A percentile compares a stretch with the other conserved stretches of the same genome.
Evolutionary conservation across 1,140 invertebrate species (phyloP).

Genomic region (Aradophagus sp.): DNA sequence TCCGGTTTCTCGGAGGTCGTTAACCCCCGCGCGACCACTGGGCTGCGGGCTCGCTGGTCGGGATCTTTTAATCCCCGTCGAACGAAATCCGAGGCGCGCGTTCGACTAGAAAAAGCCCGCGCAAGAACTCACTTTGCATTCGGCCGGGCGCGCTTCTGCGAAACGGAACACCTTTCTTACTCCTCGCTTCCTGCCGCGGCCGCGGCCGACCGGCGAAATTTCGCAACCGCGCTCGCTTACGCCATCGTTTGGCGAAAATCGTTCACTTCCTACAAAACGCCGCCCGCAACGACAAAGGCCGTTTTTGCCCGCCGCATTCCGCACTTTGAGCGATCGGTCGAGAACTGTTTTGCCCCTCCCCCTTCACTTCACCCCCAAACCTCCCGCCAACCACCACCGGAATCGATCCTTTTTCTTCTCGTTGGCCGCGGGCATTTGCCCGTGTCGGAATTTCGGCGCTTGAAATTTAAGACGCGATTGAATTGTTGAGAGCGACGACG

Average conservation of each 20-base stretch:
- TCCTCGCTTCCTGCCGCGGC: conserved; percentile 17
- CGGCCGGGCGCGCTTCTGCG: background rate
- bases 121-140: conserved; percentile 38
- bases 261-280: conserved; percentile 42
- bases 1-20: conserved; percentile 50
- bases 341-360: too few species aligned
- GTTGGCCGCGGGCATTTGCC: too few species aligned
- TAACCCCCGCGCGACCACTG: conserved; percentile 37
- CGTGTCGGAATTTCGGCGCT: too few species aligned
- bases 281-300: conserved; percentile 29
- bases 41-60: conserved; percentile 21
- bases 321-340: too few species aligned
- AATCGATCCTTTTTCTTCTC: too few species aligned
- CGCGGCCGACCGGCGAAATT: conserved; percentile 18
- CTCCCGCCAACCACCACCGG: too few species aligned
- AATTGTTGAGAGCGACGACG: too few species aligned
- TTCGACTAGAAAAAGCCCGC: conserved; percentile 23
- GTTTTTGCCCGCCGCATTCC: conserved; percentile 45
- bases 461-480: too few species aligned
- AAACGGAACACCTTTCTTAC: conserved; percentile 21
- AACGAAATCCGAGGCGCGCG: conserved; percentile 38
- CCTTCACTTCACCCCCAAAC: too few species aligned
- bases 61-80: conserved; percentile 35
- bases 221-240: conserved; percentile 37
- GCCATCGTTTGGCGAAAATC: conserved; percentile 39